A percentile compares a stretch with the other conserved stretches of the same genome.
phyloP scores from a whole-genome alignment of 2,113 vertebrate genomes.

The Rhinoderma darwinii region DNA sequence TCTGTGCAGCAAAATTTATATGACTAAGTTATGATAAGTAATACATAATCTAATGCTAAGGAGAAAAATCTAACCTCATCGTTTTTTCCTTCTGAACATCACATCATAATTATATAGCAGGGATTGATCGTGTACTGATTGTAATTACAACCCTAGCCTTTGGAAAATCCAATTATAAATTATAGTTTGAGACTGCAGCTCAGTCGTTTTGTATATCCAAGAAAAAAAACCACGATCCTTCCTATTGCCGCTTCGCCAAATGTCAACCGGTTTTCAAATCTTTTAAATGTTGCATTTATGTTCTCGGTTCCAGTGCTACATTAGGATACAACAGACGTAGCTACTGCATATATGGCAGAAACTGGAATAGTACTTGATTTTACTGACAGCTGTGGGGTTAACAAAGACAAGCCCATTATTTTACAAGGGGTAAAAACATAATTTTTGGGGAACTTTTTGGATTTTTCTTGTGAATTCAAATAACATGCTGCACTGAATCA shows the following conservation, averaged over 20 bases:
- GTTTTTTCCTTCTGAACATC: constrained; percentile 22
- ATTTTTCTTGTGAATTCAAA: not conserved
- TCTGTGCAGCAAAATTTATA: not conserved
- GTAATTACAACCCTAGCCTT: constrained; percentile 55
- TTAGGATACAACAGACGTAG: constrained; percentile 68
- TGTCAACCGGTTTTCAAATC: constrained; percentile 36
- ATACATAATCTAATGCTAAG: constrained; percentile 42
- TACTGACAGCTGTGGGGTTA: not conserved
- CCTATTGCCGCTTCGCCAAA: constrained; percentile 32
- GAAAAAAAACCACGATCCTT: constrained; percentile 16
- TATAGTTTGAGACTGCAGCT: constrained; percentile 35
- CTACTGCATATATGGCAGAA: not conserved
- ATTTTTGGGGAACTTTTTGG: not conserved
- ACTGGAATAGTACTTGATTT: not conserved
- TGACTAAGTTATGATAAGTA: not conserved
- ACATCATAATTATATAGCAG: constrained; percentile 47
- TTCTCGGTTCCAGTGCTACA: constrained; percentile 75
- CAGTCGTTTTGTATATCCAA: constrained; percentile 19
- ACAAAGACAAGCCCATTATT: not conserved
- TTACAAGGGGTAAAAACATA: not conserved
- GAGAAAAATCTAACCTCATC: constrained; percentile 26
- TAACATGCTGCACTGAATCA: not conserved
- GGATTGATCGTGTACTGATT: constrained; percentile 55
- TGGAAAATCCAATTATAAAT: constrained; percentile 55
- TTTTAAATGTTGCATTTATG: constrained; percentile 61